Conservation (phyloP, 2,888 invertebrate genomes). For the Dioctria linearis region DNA sequence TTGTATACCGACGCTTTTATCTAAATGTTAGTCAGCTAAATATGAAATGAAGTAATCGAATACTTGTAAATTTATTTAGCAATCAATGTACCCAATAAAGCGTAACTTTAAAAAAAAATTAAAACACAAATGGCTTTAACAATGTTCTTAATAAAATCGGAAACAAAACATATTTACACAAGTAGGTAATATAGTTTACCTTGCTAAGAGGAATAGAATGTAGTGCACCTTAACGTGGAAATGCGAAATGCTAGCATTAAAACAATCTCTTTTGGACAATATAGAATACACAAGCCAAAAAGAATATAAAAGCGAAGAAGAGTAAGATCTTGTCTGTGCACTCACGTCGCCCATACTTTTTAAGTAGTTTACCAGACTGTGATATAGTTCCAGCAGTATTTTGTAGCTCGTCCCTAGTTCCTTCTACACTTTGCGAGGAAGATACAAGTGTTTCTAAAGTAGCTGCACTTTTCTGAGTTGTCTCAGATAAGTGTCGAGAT, state of each 20-base stretch:
- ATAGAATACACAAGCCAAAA: slow-evolving; percentile 91
- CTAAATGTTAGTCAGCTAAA: too few species aligned
- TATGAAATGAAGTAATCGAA: too few species aligned
- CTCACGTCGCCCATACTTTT: slow-evolving; percentile 95
- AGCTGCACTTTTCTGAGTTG: slow-evolving; percentile 88
- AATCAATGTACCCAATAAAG: too few species aligned
- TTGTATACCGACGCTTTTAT: too few species aligned
- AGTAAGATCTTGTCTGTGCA: slow-evolving; percentile 95
- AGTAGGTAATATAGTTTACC: slow-evolving; percentile 24
- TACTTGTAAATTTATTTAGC: too few species aligned
- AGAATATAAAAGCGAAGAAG: slow-evolving; percentile 89
- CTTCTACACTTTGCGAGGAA: slow-evolving; percentile 80
- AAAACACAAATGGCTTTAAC: slow-evolving; percentile 15
- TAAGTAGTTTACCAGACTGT: slow-evolving; percentile 91
- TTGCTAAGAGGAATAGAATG: slow-evolving; percentile 29
- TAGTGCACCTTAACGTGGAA: slow-evolving; percentile 11
- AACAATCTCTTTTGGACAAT: slow-evolving; percentile 93
- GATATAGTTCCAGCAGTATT: slow-evolving; percentile 89
- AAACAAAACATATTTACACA: slow-evolving; percentile 58
- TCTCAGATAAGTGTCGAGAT: slow-evolving; percentile 88
- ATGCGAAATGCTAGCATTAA: slow-evolving; percentile 67
- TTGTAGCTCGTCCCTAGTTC: slow-evolving; percentile 86
- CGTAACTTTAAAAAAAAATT: too few species aligned
- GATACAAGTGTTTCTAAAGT: slow-evolving; percentile 85
- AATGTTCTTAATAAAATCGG: slow-evolving; percentile 40